Evolutionary conservation across 2,113 vertebrate species (phyloP).

Genomic region (Lichenostomus cassidix): DNA sequence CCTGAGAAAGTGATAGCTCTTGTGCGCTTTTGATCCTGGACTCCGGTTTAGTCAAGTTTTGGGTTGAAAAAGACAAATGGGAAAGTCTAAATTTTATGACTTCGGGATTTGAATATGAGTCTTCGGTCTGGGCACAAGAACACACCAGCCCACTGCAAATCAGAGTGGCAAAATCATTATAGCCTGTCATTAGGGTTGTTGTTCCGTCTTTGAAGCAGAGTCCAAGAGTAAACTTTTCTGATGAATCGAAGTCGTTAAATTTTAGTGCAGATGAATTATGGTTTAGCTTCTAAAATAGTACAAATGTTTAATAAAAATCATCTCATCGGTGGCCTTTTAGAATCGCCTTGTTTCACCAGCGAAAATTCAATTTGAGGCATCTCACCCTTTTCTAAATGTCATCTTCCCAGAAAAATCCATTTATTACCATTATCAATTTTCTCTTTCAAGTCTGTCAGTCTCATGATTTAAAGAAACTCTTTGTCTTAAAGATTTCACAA

Average conservation of each 20-base stretch:
- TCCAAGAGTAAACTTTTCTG: conserved; percentile 52
- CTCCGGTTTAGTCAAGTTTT: conserved; percentile 42
- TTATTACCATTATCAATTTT: conserved; percentile 23
- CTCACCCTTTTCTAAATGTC: conserved; percentile 16
- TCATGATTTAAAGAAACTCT: not conserved
- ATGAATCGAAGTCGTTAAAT: conserved; percentile 57
- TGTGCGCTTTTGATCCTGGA: not conserved
- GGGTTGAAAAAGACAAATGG: not conserved
- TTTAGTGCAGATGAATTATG: conserved; percentile 51
- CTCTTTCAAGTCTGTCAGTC: not conserved
- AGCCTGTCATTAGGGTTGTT: not conserved
- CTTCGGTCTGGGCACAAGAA: conserved; percentile 42
- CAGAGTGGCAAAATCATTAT: conserved; percentile 20
- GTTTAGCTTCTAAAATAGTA: conserved; percentile 30
- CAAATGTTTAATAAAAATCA: conserved; percentile 43
- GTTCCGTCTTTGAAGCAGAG: conserved; percentile 45
- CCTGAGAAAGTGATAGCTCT: not conserved
- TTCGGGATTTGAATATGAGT: conserved; percentile 8
- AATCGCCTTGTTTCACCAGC: conserved; percentile 2
- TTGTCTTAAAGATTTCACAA: conserved; percentile 28
- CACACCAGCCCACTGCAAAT: conserved; percentile 23
- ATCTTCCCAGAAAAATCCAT: conserved; percentile 3
- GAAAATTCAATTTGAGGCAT: conserved; percentile 39
- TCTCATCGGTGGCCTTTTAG: conserved; percentile 27
- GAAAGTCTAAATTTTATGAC: conserved; percentile 26